Evolutionary conservation across 2,113 vertebrate species (phyloP), one percentile per base, ranked within the genome.

Genomic region (Mohoua ochrocephala): DNA sequence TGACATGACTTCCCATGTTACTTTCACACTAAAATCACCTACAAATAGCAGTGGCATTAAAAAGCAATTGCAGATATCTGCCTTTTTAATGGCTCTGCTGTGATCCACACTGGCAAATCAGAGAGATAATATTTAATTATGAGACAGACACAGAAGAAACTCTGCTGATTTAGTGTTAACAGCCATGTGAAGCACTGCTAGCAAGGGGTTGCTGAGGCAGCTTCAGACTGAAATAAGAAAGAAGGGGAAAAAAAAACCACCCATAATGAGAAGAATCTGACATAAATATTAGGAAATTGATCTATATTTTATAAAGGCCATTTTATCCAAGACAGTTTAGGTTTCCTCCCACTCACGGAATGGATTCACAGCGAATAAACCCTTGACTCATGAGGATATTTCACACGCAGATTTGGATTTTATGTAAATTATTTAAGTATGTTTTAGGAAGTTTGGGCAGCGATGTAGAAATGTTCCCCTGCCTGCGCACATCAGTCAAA

Each of bases 371-470:
- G 78, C 8, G 74, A 94, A 94, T 59, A 82, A 91, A 79, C 50
- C 64, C 67, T 87, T 35, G 84, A 91, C 80, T 95, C 88, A 71
- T 37, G 88, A 77, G 88, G 75, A 17, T 68, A 93, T 94, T 96
- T 96, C 92, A 93, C 92, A 95, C 37, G 79, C 68, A 90, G 82
- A 94, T 93, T 92, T 88, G 73, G 83, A 74, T 94, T 94, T 96
- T 86, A 95, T 81, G 91, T 96, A 93, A 96, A 96, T 95, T 90
- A 96, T 91, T 96, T 69, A 96, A 94, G 77, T 23, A 33, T 52
- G 73, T 74, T 91, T 84, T 35, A 93, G 84, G 65, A 90, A 86
- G 83, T 84, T 91, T 87, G 80, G 41, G 83, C 95, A 92, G 71
- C 9, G 61, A 91, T 52, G 73, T 68, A 91, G 89, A 87, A 96